Conservation (phyloP, 2,113 vertebrate species). For the Noctilio leporinus region DNA sequence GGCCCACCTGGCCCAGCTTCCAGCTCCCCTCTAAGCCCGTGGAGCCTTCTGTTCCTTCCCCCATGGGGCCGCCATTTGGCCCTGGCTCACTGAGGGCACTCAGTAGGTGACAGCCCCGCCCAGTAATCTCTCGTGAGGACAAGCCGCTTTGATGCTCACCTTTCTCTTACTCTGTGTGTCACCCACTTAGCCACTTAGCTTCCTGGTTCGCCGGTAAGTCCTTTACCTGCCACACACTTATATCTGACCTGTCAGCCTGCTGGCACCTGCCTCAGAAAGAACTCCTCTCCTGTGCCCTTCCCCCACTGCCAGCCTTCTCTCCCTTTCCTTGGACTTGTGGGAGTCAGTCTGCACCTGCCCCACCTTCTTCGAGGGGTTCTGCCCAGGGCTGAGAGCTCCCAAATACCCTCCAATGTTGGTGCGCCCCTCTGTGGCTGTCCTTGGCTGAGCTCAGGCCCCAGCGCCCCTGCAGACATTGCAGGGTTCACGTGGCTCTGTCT, state of each 20-base stretch:
- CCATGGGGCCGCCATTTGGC: neutral
- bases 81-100: too few relatives aligned
- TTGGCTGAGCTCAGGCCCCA: neutral
- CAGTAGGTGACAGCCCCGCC: neutral
- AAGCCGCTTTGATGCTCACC: neutral
- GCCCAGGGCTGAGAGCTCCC: neutral
- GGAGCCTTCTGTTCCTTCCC: neutral
- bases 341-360: neutral
- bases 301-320: neutral
- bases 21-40: neutral
- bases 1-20: neutral
- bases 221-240: neutral
- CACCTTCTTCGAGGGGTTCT: neutral
- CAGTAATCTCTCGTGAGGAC: neutral
- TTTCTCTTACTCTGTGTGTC: neutral
- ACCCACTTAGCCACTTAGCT: neutral
- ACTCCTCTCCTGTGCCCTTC: neutral
- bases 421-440: neutral
- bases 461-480: neutral
- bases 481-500: neutral
- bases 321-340: neutral
- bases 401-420: neutral
- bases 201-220: neutral
- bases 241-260: neutral
- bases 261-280: too few relatives aligned